Evolutionary conservation across 2,797 vertebrate species (phyloP).

Genomic region (Etheostoma nigrum): DNA sequence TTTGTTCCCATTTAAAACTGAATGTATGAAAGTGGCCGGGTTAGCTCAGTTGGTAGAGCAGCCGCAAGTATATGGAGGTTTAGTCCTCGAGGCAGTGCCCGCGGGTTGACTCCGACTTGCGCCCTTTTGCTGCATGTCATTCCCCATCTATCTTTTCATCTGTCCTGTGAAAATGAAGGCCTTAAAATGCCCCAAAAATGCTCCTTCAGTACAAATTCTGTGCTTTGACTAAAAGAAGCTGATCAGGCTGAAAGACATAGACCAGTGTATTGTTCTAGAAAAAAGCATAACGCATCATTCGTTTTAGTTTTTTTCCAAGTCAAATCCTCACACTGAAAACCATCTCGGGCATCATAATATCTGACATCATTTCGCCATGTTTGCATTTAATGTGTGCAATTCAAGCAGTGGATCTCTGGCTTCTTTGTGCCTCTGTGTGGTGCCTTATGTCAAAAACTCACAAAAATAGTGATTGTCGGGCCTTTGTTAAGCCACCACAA

Average conservation of each 20-base stretch:
- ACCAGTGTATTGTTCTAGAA: slow-evolving; percentile 27
- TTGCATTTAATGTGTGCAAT: not conserved
- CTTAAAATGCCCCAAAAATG: too few relatives aligned
- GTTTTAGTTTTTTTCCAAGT: slow-evolving; percentile 2
- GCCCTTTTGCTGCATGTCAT: too few relatives aligned
- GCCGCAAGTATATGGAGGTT: too few relatives aligned
- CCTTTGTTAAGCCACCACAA: slow-evolving; percentile 3
- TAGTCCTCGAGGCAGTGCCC: too few relatives aligned
- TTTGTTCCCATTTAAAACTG: slow-evolving; percentile 3
- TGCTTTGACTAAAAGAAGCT: not conserved
- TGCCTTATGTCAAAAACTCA: slow-evolving; percentile 12
- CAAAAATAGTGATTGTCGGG: not conserved
- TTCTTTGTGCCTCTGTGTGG: slow-evolving; percentile 1
- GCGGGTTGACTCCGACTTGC: too few relatives aligned
- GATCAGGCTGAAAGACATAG: not conserved
- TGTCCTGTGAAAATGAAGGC: too few relatives aligned
- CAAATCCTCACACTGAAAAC: not conserved
- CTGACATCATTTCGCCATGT: not conserved
- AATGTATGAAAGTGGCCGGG: not conserved
- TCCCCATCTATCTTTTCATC: too few relatives aligned
- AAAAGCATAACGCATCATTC: slow-evolving; percentile 46
- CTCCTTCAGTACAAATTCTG: not conserved
- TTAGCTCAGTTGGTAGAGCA: too few relatives aligned
- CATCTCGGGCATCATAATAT: too few relatives aligned
- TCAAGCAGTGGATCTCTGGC: not conserved